A percentile compares a stretch with the other conserved stretches of the same genome.
Conservation (phyloP, 1,140 invertebrate species). For the Apolygus lucorum region DNA sequence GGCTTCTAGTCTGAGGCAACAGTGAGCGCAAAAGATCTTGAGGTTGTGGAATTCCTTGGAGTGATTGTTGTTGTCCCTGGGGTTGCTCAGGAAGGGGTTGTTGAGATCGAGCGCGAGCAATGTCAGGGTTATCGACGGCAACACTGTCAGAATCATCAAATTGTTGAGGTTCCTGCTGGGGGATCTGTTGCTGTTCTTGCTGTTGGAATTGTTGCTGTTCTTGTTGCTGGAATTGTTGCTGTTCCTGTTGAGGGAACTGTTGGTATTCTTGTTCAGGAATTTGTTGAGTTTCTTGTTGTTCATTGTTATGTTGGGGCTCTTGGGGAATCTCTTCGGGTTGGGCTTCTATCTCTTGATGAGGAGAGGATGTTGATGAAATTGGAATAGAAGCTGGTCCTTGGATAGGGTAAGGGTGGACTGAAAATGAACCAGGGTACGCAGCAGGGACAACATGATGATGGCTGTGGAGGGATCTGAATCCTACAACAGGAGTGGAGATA, state of each 20-base stretch:
- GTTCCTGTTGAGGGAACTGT: conserved; percentile 22
- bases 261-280: conserved; percentile 16
- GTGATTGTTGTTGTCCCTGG: conserved; percentile 17
- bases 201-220: conserved; percentile 19
- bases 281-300: conserved; percentile 32
- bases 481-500: conserved; percentile 31
- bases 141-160: conserved; percentile 29
- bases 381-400: neutral
- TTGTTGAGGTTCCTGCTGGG: conserved; percentile 17
- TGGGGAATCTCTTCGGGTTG: neutral
- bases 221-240: conserved; percentile 9
- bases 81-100: conserved; percentile 21
- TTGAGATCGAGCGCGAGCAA: conserved; percentile 12
- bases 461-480: neutral
- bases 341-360: conserved; percentile 24
- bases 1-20: neutral
- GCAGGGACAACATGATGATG: conserved; percentile 18
- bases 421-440: conserved; percentile 2
- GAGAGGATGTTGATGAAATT: conserved; percentile 16
- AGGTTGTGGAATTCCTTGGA: conserved; percentile 17
- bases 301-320: neutral
- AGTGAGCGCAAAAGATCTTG: neutral
- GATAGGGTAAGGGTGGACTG: conserved; percentile 14
- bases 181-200: conserved; percentile 24
- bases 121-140: conserved; percentile 29